Evolutionary conservation across 2,888 invertebrate species (phyloP), one percentile per base, ranked within the genome.

Genomic region (Magallana nippona): DNA sequence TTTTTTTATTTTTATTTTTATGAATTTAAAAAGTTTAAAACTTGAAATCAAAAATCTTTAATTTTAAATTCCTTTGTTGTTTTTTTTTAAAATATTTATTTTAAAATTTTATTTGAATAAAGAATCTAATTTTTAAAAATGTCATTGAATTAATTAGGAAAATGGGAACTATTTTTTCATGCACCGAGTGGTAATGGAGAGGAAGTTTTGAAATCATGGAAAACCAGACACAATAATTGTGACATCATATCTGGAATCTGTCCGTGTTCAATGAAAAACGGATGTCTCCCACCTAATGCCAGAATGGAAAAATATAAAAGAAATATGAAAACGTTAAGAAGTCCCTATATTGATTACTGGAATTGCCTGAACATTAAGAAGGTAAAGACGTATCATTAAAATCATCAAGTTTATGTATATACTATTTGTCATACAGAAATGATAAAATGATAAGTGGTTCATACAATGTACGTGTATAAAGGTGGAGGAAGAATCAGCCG

Each of bases 291-390:
- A 8, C 15, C 11, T 27, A 55, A 79, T 15, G 15, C 57, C 27
- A 17, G 15, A 10, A 8, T 57, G 15, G 56, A 32, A 57, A 56
- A 57, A 22, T 58, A 15, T 13, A 44, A 58, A 8, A 10, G 19
- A 5, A 27, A 57, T 27, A 60, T 8, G 15, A 10, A 60, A 57
- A n/a, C 27, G 15, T n/a, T 80, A 8, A 63, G 82, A 19, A 82
- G 44, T 56, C 44, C 56, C 15, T 55, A 55, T 17, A 56, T 82
- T n/a, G 56, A 82, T 56, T n/a, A 56, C 22, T 82, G 82, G 82
- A 62, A n/a, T 19, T 44, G n/a, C 11, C 15, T n/a, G 17, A 82
- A 82, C 8, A 44, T 44, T 5, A 44, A 44, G 5, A 44, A 44
- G 44, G 44, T 44, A 44, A 44, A 44, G 44, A 8, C 8, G 44